Evolutionary conservation across 2,113 vertebrate genomes (phyloP), one percentile per base, ranked within the genome.

Genomic region (Danionella cerebrum): DNA sequence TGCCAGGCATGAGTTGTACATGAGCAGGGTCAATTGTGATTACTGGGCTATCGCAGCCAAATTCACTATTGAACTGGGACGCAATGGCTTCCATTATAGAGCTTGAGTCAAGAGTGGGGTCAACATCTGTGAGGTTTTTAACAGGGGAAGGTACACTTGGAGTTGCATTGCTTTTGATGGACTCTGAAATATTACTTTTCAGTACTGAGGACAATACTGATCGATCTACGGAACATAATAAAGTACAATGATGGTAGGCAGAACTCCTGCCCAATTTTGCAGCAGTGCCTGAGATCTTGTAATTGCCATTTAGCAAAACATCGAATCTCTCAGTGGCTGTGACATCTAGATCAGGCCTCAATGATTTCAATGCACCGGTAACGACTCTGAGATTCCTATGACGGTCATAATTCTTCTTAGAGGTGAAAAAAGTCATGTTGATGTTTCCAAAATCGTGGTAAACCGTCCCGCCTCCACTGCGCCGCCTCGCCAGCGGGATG

Each of bases 371-470:
- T 2, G 91, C 91, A 10, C 82, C 86, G 0, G 92, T 90, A 50
- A 98, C 33, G 1, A 96, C 80, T 31, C 83, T 85, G 42, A 99
- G 82, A 78, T 99, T 98, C 77, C 89, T 85, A 78, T 83, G 83
- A 13, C 95, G 84, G 75, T 97, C 83, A 0, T 98, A 97, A 10
- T 79, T 87, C 65, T 86, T 90, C 77, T 83, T 94, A n/a, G 85
- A 88, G 38, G 92, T 85, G 72, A 99, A 98, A 82, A 99, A 99
- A 42, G 96, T 96, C 77, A 98, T 51, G 76, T 99, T 98, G 69
- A 99, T 87, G 79, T 99, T 99, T 8, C 96, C 96, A n/a, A 91
- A 77, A 65, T 99, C 96, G 5, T 99, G 96, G 80, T 89, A 98
- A 27, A 99, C 96, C 0, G 96, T 85, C 1, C 96, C 96, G 18